Conservation (phyloP, 2,888 invertebrate genomes). For the Ectobius pallidus region DNA sequence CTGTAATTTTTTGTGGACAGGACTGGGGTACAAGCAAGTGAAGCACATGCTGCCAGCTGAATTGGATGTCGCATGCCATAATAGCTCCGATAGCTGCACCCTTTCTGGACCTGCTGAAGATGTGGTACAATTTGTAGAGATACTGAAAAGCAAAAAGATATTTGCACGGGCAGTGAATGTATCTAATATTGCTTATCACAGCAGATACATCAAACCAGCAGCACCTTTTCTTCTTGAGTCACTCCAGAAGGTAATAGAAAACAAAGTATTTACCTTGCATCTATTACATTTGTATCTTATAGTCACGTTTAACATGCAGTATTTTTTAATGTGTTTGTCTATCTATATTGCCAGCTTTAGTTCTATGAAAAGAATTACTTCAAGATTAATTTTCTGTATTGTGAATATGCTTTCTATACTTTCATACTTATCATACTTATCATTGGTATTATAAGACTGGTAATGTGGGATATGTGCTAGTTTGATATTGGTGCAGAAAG, state of each 20-base stretch:
- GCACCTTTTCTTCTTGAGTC: slow-evolving; percentile 55
- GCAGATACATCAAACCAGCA: slow-evolving; percentile 52
- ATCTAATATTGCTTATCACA: slow-evolving; percentile 49
- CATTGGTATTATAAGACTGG: too few species aligned
- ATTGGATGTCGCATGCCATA: slow-evolving; percentile 80
- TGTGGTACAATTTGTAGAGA: slow-evolving; percentile 64
- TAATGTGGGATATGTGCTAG: too few species aligned
- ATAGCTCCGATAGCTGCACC: slow-evolving; percentile 76
- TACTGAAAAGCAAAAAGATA: slow-evolving; percentile 54
- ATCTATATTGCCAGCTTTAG: background rate
- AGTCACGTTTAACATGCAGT: background rate
- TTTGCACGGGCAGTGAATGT: slow-evolving; percentile 47
- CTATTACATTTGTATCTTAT: background rate
- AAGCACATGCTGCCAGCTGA: slow-evolving; percentile 59
- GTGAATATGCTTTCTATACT: background rate
- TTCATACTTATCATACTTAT: background rate
- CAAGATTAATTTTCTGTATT: background rate
- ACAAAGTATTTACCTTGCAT: background rate
- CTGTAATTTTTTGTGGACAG: too few species aligned
- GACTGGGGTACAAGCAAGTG: slow-evolving; percentile 54
- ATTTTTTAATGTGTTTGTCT: background rate
- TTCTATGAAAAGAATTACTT: background rate
- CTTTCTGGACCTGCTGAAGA: slow-evolving; percentile 74
- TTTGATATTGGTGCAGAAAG: too few species aligned
- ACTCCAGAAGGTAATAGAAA: slow-evolving; percentile 51